phyloP scores from a whole-genome alignment of 2,797 vertebrate species.

The Sphenopsis melanotis region DNA sequence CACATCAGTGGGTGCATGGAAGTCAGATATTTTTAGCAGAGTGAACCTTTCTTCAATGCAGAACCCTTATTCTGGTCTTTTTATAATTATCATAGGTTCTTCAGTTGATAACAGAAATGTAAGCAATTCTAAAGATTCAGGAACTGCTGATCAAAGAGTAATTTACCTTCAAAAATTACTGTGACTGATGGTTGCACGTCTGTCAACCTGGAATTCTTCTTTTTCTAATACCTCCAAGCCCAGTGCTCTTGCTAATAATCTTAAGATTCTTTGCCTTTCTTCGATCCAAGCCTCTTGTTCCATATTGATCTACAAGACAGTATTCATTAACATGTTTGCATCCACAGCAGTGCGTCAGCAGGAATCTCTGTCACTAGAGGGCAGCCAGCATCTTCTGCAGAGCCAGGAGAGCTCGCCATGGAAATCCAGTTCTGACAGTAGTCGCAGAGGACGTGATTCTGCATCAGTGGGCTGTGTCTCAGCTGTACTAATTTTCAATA shows the following conservation, averaged over 20 bases:
- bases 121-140: not conserved
- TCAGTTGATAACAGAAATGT: not conserved
- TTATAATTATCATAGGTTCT: not conserved
- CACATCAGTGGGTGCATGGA: not conserved
- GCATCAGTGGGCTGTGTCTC: conserved; percentile 62
- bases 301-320: not conserved
- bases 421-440: conserved; percentile 14
- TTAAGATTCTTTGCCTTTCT: not conserved
- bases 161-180: not conserved
- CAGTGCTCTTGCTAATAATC: not conserved
- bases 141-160: not conserved
- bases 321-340: conserved; percentile 32
- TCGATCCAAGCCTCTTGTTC: not conserved
- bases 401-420: not conserved
- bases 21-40: not conserved
- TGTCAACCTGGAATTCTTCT: not conserved
- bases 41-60: not conserved
- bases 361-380: conserved; percentile 77
- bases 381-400: conserved; percentile 76
- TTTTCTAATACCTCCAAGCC: not conserved
- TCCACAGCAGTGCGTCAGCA: not conserved
- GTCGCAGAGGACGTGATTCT: conserved; percentile 50
- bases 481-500: conserved; percentile 65
- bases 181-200: not conserved
- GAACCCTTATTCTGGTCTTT: not conserved